Percentiles rank a stretch among this genome's conserved stretches.
These are phyloP conservation scores for Nymphicus hollandicus DNA, from an alignment of 2,113 vertebrate genomes.

Conservation along the genomic window DNA sequence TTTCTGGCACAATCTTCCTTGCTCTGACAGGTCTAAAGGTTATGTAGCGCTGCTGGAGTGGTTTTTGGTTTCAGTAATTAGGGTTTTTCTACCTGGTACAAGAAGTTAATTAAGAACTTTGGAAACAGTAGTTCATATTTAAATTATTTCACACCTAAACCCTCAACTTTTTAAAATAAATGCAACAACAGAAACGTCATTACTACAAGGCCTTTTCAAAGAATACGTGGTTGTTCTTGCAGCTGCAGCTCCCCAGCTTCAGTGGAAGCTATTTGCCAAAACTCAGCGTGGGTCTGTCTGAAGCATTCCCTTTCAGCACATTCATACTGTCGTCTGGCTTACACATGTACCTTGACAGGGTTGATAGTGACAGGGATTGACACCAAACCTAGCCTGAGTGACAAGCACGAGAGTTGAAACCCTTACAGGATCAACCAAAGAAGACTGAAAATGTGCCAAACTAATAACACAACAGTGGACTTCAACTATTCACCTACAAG, in stretches of 20 bases:
- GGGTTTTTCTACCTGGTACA: not conserved
- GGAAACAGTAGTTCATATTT: not conserved
- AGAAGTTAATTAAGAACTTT: not conserved
- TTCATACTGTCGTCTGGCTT: accelerated
- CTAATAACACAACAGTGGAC: not conserved
- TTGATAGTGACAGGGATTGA: not conserved
- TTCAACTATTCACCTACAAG: not conserved
- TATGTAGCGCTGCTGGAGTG: not conserved
- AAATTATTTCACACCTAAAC: not conserved
- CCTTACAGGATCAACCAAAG: not conserved
- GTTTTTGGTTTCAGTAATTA: not conserved
- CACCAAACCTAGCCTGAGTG: not conserved
- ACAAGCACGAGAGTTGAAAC: not conserved
- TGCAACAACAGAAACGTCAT: not conserved
- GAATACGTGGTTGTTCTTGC: not conserved
- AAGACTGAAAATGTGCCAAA: not conserved
- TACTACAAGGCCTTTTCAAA: not conserved
- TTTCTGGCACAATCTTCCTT: not conserved
- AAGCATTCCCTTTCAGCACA: not conserved
- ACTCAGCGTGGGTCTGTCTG: not conserved
- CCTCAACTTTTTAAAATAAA: not conserved
- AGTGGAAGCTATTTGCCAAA: not conserved
- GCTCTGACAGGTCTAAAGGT: not conserved
- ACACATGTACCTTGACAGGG: not conserved
- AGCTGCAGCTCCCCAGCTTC: not conserved